phyloP scores from a whole-genome alignment of 2,797 vertebrate species.

The Gastrophryne carolinensis region DNA sequence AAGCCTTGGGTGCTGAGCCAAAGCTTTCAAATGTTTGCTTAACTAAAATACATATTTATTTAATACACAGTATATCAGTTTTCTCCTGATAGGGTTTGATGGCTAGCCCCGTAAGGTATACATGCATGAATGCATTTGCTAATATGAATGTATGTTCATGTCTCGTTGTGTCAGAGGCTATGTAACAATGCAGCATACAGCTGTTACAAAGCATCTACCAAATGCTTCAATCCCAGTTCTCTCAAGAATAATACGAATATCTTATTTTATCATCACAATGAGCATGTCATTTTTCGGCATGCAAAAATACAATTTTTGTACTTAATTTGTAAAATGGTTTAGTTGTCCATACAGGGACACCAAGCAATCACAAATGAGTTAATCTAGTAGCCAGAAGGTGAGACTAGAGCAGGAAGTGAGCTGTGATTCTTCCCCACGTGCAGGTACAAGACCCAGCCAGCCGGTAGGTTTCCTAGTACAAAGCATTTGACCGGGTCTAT shows the following conservation, averaged over 20 bases:
- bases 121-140: not conserved
- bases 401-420: too few relatives aligned
- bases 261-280: too few relatives aligned
- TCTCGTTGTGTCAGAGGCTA: not conserved
- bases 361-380: too few relatives aligned
- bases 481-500: too few relatives aligned
- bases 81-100: not conserved
- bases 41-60: not conserved
- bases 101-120: not conserved
- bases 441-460: too few relatives aligned
- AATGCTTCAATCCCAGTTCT: not conserved
- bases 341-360: too few relatives aligned
- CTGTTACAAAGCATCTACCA: not conserved
- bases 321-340: too few relatives aligned
- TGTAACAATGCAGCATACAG: not conserved
- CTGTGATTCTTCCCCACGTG: too few relatives aligned
- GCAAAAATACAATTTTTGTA: too few relatives aligned
- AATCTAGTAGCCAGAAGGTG: too few relatives aligned
- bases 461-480: too few relatives aligned
- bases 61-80: not conserved
- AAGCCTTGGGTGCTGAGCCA: not conserved
- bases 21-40: not conserved
- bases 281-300: too few relatives aligned
- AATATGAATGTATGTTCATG: conserved; percentile 1
- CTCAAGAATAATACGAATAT: not conserved